These are phyloP conservation scores for Globodera ellingtonae DNA, from an alignment of 1,140 invertebrate genomes.

Conservation along the genomic window DNA sequence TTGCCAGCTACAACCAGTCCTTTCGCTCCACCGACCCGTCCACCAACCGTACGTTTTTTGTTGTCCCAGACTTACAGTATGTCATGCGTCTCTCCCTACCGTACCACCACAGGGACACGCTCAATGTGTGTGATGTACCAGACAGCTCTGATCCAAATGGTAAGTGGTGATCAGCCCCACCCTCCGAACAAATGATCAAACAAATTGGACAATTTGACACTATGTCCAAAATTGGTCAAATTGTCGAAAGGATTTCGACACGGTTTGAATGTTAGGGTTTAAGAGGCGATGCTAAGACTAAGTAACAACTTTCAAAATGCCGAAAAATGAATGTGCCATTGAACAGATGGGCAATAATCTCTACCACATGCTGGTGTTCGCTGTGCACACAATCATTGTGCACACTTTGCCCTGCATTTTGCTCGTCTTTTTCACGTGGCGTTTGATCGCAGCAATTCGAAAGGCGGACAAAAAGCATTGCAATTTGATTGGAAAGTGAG, in stretches of 20 bases:
- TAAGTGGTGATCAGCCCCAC: neutral
- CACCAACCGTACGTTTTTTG: slow-evolving; percentile 51
- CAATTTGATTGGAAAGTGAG: slow-evolving; percentile 49
- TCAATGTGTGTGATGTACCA: slow-evolving; percentile 48
- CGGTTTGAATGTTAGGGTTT: no score
- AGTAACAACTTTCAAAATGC: no score
- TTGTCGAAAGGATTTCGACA: no score
- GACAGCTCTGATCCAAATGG: slow-evolving; percentile 47
- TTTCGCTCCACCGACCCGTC: slow-evolving; percentile 28
- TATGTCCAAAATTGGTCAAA: no score
- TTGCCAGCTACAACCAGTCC: slow-evolving; percentile 61
- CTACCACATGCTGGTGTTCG: slow-evolving; percentile 59
- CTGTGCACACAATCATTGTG: slow-evolving; percentile 55
- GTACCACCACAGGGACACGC: slow-evolving; percentile 50
- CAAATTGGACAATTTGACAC: no score
- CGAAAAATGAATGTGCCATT: slow-evolving; percentile 13
- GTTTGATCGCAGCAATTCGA: slow-evolving; percentile 58
- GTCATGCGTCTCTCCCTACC: neutral
- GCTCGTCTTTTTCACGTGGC: slow-evolving; percentile 62
- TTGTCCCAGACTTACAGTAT: no score
- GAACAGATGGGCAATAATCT: slow-evolving; percentile 52
- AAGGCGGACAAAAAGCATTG: slow-evolving; percentile 59
- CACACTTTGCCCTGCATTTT: slow-evolving; percentile 62
- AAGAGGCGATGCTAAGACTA: no score
- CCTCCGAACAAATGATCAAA: no score